A percentile compares a stretch with the other conserved stretches of the same genome.
These are phyloP conservation scores for Aphidius gifuensis DNA, from an alignment of 1,140 invertebrate species.

Conservation along the genomic window DNA sequence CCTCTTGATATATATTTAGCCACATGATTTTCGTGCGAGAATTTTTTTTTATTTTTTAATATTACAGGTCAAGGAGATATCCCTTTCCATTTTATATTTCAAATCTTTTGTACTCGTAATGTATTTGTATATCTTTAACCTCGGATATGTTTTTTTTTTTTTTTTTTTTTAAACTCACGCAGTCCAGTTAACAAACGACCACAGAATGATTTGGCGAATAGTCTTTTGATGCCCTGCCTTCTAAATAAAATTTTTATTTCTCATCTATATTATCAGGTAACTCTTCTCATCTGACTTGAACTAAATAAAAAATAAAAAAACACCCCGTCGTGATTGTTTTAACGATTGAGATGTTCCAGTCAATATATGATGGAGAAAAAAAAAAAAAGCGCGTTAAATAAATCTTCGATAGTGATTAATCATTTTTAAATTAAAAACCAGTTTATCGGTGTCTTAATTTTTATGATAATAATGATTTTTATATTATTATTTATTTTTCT, in stretches of 20 bases:
- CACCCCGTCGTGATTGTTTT: conserved; percentile 51
- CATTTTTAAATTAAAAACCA: conserved; percentile 54
- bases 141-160: conserved; percentile 7
- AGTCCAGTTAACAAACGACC: conserved; percentile 52
- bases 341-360: conserved; percentile 52
- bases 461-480: neutral
- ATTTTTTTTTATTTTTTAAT: neutral
- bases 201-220: conserved; percentile 55
- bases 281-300: conserved; percentile 32
- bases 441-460: conserved; percentile 45
- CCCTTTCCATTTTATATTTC: conserved; percentile 2
- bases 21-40: neutral
- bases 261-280: conserved; percentile 18
- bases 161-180: conserved; percentile 16
- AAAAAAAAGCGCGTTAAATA: neutral
- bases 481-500: neutral
- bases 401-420: conserved; percentile 46
- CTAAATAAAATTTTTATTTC: conserved; percentile 2
- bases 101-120: conserved; percentile 2
- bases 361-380: too few relatives aligned
- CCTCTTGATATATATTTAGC: neutral
- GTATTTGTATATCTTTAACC: conserved; percentile 1
- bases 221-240: neutral
- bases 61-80: neutral
- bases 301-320: too few relatives aligned